A percentile compares a stretch with the other conserved stretches of the same genome.
Evolutionary conservation across 2,888 invertebrate species (phyloP).

Genomic region (Eueremaeus valkanovi): DNA sequence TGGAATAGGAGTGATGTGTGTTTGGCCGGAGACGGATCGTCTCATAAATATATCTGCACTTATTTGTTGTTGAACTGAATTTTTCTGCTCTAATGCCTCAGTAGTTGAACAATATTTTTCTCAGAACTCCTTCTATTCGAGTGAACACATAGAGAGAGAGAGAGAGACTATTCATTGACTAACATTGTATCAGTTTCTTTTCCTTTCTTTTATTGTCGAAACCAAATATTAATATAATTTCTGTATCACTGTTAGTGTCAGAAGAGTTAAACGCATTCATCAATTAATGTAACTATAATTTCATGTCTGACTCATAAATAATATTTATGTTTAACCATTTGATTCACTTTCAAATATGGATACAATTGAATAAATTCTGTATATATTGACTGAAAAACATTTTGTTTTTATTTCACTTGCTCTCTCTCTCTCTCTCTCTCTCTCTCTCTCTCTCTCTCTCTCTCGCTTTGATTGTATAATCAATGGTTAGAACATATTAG

Average conservation of each 20-base stretch:
- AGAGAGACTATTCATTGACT: background rate
- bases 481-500: slow-evolving; percentile 4
- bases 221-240: too few species aligned
- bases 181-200: background rate
- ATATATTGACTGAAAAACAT: too few species aligned
- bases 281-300: too few species aligned
- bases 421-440: background rate
- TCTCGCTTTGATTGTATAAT: background rate
- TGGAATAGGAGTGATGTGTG: background rate
- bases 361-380: too few species aligned
- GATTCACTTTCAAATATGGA: too few species aligned
- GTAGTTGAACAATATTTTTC: background rate
- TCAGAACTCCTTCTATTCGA: background rate
- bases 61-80: background rate
- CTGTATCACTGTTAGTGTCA: too few species aligned
- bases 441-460: background rate
- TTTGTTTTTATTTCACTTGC: too few species aligned
- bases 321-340: too few species aligned
- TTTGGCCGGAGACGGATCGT: slow-evolving; percentile 2
- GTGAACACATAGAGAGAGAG: background rate
- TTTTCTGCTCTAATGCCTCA: slow-evolving; percentile 26
- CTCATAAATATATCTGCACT: slow-evolving; percentile 21
- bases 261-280: too few species aligned
- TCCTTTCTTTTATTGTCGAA: too few species aligned
- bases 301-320: too few species aligned